Percentiles rank a stretch among this genome's conserved stretches.
These are phyloP conservation scores for Mormyrus proboscirostris DNA, from an alignment of 2,797 vertebrate genomes.

Conservation along the genomic window DNA sequence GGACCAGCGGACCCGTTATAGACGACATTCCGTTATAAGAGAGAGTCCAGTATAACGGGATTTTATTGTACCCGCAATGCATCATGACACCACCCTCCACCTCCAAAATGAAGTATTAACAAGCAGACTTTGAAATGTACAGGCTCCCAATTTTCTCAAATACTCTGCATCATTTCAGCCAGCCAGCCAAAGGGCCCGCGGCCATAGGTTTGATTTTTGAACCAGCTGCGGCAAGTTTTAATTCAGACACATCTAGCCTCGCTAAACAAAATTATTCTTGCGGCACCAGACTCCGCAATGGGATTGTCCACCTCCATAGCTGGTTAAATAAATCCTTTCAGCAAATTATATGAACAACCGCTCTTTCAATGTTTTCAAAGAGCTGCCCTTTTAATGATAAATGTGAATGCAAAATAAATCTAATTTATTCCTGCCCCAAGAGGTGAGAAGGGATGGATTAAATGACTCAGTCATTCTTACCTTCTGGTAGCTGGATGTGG, in stretches of 20 bases:
- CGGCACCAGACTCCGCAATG: neutral
- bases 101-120: neutral
- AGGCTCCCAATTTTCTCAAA: neutral
- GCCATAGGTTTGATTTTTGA: neutral
- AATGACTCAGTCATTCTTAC: conserved; percentile 42
- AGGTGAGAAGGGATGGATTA: neutral
- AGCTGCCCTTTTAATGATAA: neutral
- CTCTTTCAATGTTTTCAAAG: neutral
- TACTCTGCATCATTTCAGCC: neutral
- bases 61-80: neutral
- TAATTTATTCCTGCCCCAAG: conserved; percentile 42
- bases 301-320: neutral
- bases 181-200: neutral
- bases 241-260: neutral
- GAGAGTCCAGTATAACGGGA: neutral
- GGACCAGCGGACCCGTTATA: neutral
- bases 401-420: neutral
- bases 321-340: neutral
- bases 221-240: neutral
- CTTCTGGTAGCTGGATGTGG: conserved; percentile 86
- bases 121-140: neutral
- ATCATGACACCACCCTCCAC: neutral
- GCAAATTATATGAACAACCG: neutral
- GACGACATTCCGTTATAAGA: neutral
- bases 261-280: neutral